These are phyloP conservation scores for Cephalopholis sonnerati DNA, from an alignment of 2,113 vertebrate species.

Conservation along the genomic window DNA sequence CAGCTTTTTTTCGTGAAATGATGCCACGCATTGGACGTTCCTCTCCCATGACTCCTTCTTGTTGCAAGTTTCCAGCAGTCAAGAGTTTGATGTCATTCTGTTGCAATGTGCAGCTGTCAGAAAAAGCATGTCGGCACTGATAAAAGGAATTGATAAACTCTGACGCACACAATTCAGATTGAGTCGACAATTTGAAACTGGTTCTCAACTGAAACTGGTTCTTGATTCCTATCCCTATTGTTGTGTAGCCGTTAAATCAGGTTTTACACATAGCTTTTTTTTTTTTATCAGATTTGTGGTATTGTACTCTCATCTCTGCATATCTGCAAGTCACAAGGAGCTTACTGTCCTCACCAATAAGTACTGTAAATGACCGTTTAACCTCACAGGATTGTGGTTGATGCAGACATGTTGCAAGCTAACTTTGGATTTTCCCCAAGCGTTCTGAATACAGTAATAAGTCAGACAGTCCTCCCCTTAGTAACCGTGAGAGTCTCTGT, in stretches of 20 bases:
- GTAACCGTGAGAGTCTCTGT: slow-evolving; percentile 18
- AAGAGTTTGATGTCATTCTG: no score
- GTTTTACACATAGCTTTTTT: not conserved
- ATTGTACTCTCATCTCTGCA: not conserved
- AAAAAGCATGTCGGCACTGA: no score
- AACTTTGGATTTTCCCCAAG: slow-evolving; percentile 52
- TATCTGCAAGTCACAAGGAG: not conserved
- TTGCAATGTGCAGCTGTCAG: no score
- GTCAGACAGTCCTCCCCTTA: slow-evolving; percentile 42
- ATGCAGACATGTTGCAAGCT: not conserved
- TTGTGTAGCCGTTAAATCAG: not conserved
- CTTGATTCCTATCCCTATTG: no score
- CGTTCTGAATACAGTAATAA: slow-evolving; percentile 32
- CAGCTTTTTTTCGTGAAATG: no score
- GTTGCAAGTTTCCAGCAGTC: no score
- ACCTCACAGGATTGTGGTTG: not conserved
- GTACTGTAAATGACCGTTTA: slow-evolving; percentile 10
- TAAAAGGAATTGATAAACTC: no score
- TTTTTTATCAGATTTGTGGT: not conserved
- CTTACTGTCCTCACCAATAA: slow-evolving; percentile 6
- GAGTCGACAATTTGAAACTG: no score
- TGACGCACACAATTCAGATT: no score
- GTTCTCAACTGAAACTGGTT: no score
- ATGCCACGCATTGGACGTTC: no score
- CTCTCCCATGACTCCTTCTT: no score